Percentiles rank a stretch among this genome's conserved stretches.
These are phyloP conservation scores for Xenentodon cancila DNA, from an alignment of 2,797 vertebrate genomes.

Conservation along the genomic window DNA sequence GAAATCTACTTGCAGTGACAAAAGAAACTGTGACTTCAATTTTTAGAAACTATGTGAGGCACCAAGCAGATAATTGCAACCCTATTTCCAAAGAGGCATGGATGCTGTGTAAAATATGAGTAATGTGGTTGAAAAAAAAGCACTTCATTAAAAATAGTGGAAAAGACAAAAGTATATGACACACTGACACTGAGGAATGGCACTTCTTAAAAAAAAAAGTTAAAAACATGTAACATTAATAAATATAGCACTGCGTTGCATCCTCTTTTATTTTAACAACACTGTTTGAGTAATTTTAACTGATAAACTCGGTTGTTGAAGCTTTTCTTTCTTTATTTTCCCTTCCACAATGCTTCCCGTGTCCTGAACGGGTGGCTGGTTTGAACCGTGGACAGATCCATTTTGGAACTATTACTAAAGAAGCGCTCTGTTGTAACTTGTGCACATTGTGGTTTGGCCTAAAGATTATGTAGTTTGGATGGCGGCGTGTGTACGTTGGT, in stretches of 20 bases:
- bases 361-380: too few species aligned
- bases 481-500: not conserved
- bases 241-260: not conserved
- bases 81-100: not conserved
- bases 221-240: not conserved
- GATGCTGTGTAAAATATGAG: not conserved
- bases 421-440: too few species aligned
- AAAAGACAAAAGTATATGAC: too few species aligned
- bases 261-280: not conserved
- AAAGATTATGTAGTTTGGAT: not conserved
- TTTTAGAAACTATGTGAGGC: not conserved
- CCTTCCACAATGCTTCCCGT: too few species aligned
- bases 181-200: too few species aligned
- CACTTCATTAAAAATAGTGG: too few species aligned
- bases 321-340: too few species aligned
- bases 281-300: not conserved
- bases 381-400: too few species aligned
- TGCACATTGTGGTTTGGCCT: too few species aligned
- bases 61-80: not conserved
- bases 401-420: too few species aligned
- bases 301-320: not conserved
- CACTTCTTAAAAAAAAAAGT: too few species aligned
- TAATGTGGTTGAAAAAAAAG: too few species aligned
- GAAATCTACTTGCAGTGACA: slow-evolving; percentile 7
- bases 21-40: slow-evolving; percentile 10